Evolutionary conservation across 2,797 vertebrate species (phyloP), one percentile per base, ranked within the genome.

Genomic region (Mus spretus): DNA sequence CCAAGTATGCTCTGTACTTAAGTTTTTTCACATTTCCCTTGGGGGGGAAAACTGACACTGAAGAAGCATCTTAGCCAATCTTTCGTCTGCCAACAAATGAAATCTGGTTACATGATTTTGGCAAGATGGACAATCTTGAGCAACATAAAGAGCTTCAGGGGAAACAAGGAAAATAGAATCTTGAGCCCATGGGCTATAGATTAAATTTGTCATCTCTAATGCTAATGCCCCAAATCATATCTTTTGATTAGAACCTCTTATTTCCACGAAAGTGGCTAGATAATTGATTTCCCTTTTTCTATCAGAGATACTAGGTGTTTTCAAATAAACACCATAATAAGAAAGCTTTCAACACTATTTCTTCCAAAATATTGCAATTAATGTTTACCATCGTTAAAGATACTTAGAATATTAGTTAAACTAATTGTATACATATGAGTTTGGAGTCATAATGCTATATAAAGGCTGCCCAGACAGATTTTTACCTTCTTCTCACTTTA

Each of bases 21-120:
- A 37, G 90, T 81, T 82, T 93, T 93, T 50, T 8, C 4, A 94
- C 65, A 47, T 61, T 59, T 72, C 53, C 40, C 22, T 77, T 93
- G 26, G 47, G 3, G 55, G 15, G 15, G 15, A 17, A 0, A 87
- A 20, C n/a, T 97, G 95, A 79, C 95, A 85, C 1, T 92, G 88
- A 96, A 90, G 67, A 94, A 94, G 19, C 77, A 78, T 88, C 28
- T 34, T 57, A 74, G 40, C 90, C 74, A 78, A 82, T 93, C 22
- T 77, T 88, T 40, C 28, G 12, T 93, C 81, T 74, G 31, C 31
- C 28, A 85, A 89, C 67, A 61, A 47, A 40, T 26, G 3, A 75
- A 92, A 96, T 47, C 2, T 4, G 82, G 40, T 31, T 90, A 10
- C 72, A 55, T 84, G 59, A 20, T 88, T 5, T 5, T 74, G 83